phyloP scores from a whole-genome alignment of 2,113 vertebrate species.

The Salvator merianae region DNA sequence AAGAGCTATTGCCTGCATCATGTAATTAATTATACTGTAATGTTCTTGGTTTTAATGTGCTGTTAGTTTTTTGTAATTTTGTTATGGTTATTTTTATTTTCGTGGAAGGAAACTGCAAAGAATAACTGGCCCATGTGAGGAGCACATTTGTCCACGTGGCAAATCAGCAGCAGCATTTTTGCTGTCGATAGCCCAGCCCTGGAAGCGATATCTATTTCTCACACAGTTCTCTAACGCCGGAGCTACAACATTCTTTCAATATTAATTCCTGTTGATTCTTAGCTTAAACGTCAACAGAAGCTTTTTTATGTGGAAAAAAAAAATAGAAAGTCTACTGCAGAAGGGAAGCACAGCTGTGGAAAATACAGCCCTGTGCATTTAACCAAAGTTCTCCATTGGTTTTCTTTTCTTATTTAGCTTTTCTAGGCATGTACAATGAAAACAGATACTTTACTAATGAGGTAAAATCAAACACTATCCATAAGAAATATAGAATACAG shows the following conservation, averaged over 20 bases:
- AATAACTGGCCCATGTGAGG: not conserved
- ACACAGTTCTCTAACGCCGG: not conserved
- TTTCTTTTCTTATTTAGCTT: not conserved
- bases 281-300: constrained; percentile 28
- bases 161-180: constrained; percentile 23
- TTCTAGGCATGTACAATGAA: no score
- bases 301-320: not conserved
- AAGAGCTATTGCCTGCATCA: constrained; percentile 20
- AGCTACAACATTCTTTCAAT: not conserved
- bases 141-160: not conserved
- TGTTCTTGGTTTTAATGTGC: constrained; percentile 22
- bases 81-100: constrained; percentile 25
- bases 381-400: not conserved
- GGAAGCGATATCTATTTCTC: not conserved
- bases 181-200: not conserved
- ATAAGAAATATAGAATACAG: no score
- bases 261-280: constrained; percentile 16
- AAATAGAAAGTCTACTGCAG: not conserved
- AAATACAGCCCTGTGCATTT: not conserved
- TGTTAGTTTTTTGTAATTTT: not conserved
- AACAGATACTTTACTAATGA: no score
- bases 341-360: not conserved
- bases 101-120: constrained; percentile 21
- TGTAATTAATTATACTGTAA: constrained; percentile 37
- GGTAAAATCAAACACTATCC: no score